Conservation (phyloP, 1,140 invertebrate species). For the Rhagoletis pomonella region DNA sequence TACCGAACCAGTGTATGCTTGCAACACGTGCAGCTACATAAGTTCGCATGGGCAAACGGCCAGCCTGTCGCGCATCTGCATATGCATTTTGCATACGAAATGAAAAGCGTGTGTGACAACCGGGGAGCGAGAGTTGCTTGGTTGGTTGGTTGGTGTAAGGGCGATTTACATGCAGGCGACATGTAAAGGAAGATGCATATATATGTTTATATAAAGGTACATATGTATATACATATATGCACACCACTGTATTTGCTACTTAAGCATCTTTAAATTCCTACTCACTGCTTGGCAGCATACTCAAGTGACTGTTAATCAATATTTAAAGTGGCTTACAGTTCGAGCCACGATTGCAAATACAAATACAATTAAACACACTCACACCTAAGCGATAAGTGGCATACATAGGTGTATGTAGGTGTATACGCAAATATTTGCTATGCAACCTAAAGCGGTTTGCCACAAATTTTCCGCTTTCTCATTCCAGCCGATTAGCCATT, state of each 20-base stretch:
- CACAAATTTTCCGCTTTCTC: conserved; percentile 2
- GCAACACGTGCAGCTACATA: conserved; percentile 40
- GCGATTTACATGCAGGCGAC: neutral
- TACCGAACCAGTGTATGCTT: neutral
- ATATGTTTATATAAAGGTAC: neutral
- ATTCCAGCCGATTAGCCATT: neutral
- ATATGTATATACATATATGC: neutral
- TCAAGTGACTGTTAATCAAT: conserved; percentile 41
- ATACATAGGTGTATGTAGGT: neutral
- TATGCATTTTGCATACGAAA: conserved; percentile 44
- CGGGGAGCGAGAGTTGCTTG: too few relatives aligned
- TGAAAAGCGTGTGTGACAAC: conserved; percentile 38
- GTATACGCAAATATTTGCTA: conserved; percentile 18
- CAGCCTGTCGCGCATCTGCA: conserved; percentile 27
- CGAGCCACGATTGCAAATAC: neutral
- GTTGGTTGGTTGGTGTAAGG: neutral
- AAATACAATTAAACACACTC: neutral
- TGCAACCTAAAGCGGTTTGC: neutral
- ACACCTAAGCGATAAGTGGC: neutral
- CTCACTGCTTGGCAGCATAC: neutral
- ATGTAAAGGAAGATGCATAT: neutral
- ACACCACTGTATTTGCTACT: conserved; percentile 6
- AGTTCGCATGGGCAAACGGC: neutral
- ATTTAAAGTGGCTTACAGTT: conserved; percentile 22
- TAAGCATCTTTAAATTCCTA: conserved; percentile 13